Evolutionary conservation across 1,140 invertebrate genomes (phyloP).

Genomic region (Trinorchestia longiramus): DNA sequence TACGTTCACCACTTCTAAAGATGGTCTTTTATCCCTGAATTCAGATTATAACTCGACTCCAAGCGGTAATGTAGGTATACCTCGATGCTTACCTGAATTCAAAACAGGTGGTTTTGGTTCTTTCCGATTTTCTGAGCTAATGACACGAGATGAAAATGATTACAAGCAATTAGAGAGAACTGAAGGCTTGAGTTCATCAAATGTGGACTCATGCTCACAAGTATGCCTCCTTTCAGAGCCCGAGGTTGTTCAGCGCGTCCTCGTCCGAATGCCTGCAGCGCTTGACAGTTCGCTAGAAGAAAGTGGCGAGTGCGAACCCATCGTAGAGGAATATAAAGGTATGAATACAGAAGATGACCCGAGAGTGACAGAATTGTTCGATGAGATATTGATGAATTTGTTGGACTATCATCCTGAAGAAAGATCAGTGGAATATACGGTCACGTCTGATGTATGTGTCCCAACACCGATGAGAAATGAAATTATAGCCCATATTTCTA

Average conservation of each 20-base stretch:
- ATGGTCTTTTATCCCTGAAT: neutral
- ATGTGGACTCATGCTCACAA: neutral
- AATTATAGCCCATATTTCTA: neutral
- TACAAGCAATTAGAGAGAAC: constrained; percentile 18
- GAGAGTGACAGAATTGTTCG: constrained; percentile 24
- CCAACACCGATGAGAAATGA: neutral
- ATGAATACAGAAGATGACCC: neutral
- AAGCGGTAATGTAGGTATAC: neutral
- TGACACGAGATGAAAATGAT: constrained; percentile 3
- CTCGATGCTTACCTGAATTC: neutral
- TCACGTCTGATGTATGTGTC: neutral
- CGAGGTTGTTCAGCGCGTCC: constrained; percentile 43
- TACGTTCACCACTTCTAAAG: neutral
- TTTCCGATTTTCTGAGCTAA: neutral
- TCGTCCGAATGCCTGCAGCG: neutral
- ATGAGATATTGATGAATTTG: neutral
- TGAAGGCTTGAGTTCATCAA: constrained; percentile 1
- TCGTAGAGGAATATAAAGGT: neutral
- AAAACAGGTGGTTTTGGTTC: constrained; percentile 38
- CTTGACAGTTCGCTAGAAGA: constrained; percentile 7
- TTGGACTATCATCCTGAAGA: neutral
- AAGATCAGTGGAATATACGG: neutral
- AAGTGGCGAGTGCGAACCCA: neutral
- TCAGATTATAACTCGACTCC: neutral
- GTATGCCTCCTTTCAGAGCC: constrained; percentile 48